Evolutionary conservation across 1,140 invertebrate genomes (phyloP), one percentile per base, ranked within the genome.

Genomic region (Euwallacea fornicatus): DNA sequence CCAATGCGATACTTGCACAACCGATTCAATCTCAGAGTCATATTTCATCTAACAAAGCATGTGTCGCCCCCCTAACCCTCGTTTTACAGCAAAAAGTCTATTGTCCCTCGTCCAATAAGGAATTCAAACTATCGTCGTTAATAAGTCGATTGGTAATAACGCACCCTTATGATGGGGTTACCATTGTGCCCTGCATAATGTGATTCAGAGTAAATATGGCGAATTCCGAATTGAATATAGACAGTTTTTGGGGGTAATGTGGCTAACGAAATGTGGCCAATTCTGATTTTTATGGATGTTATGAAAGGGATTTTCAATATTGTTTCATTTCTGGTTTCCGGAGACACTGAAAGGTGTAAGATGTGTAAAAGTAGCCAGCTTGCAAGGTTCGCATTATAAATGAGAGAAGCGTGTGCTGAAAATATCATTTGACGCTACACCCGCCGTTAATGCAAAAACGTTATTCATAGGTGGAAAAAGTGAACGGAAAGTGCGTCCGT

Each of bases 21-120:
- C 1, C 21, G 21, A 33, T 33, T 33, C 21, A 33, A 33, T 33
- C 21, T 33, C 21, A 33, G 21, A 33, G 21, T 50, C 9, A 50
- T 50, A 50, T 50, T 50, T 50, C 46, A 50, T 50, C 46, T 50
- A 13, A 50, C 46, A 50, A 50, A 50, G 46, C 46, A 50, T 50
- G 46, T 50, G 46, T 50, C 46, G 46, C 6, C 9, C 46, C 46
- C 46, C 46, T 50, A 50, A 3, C 46, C 46, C 46, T 50, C 46
- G 13, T 50, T 50, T 50, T 50, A 50, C 21, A 33, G 21, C 21
- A 33, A 33, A 13, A 13, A 50, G 46, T 50, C 46, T 6, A 13
- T 50, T 50, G 46, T 2, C 2, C 13, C 6, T 50, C 46, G 46
- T 50, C 46, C 46, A 50, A 50, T 50, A 50, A 50, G 46, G 13